Percentiles rank a stretch among this genome's conserved stretches.
These are phyloP conservation scores for Microchrysa polita DNA, from an alignment of 2,888 invertebrate species.

Conservation along the genomic window DNA sequence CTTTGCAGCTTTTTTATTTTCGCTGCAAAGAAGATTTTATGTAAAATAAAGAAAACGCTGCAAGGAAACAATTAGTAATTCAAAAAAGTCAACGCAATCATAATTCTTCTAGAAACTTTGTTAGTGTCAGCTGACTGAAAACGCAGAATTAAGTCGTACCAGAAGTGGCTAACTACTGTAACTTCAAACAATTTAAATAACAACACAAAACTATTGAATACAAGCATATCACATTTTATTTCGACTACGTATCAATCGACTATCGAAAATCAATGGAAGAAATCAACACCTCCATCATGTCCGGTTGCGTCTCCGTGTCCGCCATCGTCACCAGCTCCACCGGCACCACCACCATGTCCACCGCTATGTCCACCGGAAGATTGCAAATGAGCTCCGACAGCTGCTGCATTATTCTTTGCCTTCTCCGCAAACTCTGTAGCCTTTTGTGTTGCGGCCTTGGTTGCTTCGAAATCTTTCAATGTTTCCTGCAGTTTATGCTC, in stretches of 20 bases:
- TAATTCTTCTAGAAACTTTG: too few species aligned
- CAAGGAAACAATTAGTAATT: too few species aligned
- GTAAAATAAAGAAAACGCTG: too few species aligned
- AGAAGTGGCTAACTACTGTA: too few species aligned
- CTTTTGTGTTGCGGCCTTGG: conserved; percentile 74
- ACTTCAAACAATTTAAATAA: too few species aligned
- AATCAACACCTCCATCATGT: conserved; percentile 18
- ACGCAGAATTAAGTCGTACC: too few species aligned
- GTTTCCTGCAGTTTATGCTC: conserved; percentile 73
- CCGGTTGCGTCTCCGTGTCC: not conserved
- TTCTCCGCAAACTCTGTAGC: conserved; percentile 71
- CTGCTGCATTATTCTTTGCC: conserved; percentile 76
- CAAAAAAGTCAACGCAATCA: too few species aligned
- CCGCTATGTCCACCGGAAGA: conserved; percentile 3
- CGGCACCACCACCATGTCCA: not conserved
- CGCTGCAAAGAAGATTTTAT: too few species aligned
- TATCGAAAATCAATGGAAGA: not conserved
- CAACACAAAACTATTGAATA: too few species aligned
- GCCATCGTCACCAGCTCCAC: not conserved
- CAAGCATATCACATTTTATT: conserved; percentile 5
- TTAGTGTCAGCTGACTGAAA: too few species aligned
- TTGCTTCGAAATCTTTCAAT: conserved; percentile 76
- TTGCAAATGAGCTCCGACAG: conserved; percentile 72
- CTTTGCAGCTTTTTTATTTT: too few species aligned
- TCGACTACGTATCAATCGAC: not conserved